phyloP scores from a whole-genome alignment of 1,140 invertebrate genomes.

The Sarcophaga peregrina region DNA sequence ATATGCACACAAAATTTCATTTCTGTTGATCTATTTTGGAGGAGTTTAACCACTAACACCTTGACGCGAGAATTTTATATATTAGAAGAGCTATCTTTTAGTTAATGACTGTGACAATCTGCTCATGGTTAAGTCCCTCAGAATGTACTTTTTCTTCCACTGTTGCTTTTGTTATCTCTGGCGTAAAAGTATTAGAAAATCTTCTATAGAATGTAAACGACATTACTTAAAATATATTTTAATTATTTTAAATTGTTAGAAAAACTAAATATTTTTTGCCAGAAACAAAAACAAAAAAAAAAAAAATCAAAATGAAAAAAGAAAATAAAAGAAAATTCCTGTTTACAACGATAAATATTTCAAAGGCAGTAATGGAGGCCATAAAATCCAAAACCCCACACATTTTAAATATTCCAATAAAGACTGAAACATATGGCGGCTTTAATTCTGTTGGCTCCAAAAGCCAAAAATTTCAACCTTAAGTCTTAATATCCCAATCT shows the following conservation, averaged over 20 bases:
- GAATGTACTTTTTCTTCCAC: no score
- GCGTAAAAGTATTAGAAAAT: not conserved
- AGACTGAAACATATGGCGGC: not conserved
- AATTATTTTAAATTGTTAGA: conserved; percentile 38
- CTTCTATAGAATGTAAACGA: not conserved
- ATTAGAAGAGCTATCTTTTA: no score
- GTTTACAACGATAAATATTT: no score
- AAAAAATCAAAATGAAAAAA: no score
- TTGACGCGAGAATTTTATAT: no score
- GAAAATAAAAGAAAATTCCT: no score
- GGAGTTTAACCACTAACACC: no score
- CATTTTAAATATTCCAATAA: no score
- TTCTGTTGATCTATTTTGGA: no score
- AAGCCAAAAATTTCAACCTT: not conserved
- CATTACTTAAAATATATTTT: conserved; percentile 20
- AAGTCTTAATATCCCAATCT: not conserved
- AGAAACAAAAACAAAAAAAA: not conserved
- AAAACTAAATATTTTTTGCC: not conserved
- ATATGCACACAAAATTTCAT: no score
- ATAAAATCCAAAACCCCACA: not conserved
- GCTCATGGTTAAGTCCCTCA: no score
- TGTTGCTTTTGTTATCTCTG: not conserved
- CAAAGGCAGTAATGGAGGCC: not conserved
- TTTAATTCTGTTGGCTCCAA: not conserved
- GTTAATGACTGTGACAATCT: no score